Evolutionary conservation across 2,113 vertebrate genomes (phyloP), one percentile per base, ranked within the genome.

Genomic region (Sorex araneus): DNA sequence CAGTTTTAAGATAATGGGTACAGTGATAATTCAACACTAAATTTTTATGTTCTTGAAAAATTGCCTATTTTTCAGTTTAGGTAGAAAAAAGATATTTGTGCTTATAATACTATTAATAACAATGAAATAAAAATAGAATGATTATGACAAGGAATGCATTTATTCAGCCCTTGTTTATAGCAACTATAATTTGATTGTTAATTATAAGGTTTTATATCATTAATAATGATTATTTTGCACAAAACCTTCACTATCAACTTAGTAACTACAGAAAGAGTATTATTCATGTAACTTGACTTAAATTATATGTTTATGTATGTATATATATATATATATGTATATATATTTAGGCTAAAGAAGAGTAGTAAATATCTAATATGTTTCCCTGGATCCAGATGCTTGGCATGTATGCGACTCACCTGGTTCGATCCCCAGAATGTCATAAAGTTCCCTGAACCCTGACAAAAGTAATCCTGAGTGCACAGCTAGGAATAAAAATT

Each of bases 31-130:
- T 90, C 83, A 93, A 93, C 13, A 89, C 40, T 91, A 93, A 93
- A 87, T 69, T 93, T 94, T 95, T 92, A 95, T 85, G n/a, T 69
- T 9, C n/a, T 83, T 93, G 94, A 96, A 95, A 95, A 96, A 93
- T 93, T 95, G 36, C 47, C 16, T 74, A 91, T 92, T 95, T 95
- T 43, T 96, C 47, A 66, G 45, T 89, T 94, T 63, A 94, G 64
- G 64, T 97, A 7, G 64, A 43, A 87, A 40, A 92, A 94, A 90
- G 3, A 92, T 95, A 76, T 78, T 36, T 76, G 50, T 87, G 28
- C 27, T 94, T 93, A 93, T 89, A 84, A 93, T 89, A 81, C 94
- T 77, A 92, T 96, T 94, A 93, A 91, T 95, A 95, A 94, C 87
- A 23, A 54, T 87, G 57, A 89, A 87, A 95, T 89, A 93, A 95